These are phyloP conservation scores for Nibea coibor DNA, from an alignment of 2,113 vertebrate genomes.

Conservation along the genomic window DNA sequence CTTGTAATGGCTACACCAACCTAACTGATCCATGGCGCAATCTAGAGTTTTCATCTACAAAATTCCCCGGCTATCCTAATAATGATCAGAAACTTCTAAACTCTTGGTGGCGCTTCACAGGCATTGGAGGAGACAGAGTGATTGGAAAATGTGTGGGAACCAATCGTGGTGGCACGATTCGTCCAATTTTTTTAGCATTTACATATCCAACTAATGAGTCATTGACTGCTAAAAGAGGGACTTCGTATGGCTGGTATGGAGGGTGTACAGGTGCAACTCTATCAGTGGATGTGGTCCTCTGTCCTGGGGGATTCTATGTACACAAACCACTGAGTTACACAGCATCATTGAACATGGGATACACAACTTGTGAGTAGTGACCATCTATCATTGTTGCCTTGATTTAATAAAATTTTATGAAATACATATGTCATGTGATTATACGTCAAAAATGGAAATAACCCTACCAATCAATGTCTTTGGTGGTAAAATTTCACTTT, in stretches of 20 bases:
- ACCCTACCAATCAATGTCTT: too few species aligned
- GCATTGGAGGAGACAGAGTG: slow-evolving; percentile 65
- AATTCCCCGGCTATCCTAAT: background rate
- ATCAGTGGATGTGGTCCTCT: background rate
- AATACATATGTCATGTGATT: too few species aligned
- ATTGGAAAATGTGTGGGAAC: rapidly evolving
- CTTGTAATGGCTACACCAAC: slow-evolving; percentile 34
- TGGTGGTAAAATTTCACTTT: too few species aligned
- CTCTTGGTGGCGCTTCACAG: slow-evolving; percentile 50
- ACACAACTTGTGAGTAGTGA: background rate
- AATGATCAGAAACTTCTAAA: background rate
- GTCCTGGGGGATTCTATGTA: slow-evolving; percentile 49
- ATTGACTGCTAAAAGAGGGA: background rate
- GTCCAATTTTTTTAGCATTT: background rate
- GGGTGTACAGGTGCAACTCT: too few species aligned
- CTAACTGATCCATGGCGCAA: slow-evolving; percentile 50
- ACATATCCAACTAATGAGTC: slow-evolving; percentile 15
- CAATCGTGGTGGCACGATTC: rapidly evolving
- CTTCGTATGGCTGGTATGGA: background rate
- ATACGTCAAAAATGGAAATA: too few species aligned
- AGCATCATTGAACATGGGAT: background rate
- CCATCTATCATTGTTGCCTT: background rate
- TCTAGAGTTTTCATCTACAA: background rate
- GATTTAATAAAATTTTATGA: too few species aligned
- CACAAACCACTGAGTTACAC: background rate